Percentiles rank a stretch among this genome's conserved stretches.
Evolutionary conservation across 1,140 invertebrate genomes (phyloP).

Genomic region (Glomeris maerens): DNA sequence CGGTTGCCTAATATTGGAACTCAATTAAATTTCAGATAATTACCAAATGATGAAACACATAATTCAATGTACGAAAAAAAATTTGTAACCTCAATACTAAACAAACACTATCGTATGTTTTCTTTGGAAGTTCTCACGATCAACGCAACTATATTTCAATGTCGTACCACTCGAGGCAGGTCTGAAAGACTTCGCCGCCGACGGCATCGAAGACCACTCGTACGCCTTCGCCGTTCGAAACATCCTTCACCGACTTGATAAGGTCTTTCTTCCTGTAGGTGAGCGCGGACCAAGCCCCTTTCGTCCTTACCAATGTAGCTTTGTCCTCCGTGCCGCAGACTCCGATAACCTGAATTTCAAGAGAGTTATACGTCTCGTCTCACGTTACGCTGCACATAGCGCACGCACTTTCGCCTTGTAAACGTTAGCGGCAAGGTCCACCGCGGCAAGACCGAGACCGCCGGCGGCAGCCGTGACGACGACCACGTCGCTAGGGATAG

Average conservation of each 20-base stretch:
- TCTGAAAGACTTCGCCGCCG: slow-evolving; percentile 41
- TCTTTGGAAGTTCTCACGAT: no score
- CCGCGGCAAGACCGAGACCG: slow-evolving; percentile 41
- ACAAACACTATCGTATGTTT: no score
- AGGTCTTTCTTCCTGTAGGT: slow-evolving; percentile 40
- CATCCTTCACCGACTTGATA: slow-evolving; percentile 35
- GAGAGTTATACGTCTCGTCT: no score
- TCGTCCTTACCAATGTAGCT: slow-evolving; percentile 36
- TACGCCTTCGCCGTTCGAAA: slow-evolving; percentile 40
- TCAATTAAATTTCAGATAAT: no score
- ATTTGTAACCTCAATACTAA: no score
- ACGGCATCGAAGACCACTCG: slow-evolving; percentile 42
- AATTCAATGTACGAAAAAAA: no score
- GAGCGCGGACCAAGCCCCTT: slow-evolving; percentile 44
- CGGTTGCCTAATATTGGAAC: background rate
- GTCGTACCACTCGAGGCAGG: slow-evolving; percentile 37
- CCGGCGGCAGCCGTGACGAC: slow-evolving; percentile 45
- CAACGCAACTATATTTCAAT: background rate
- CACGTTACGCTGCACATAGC: no score
- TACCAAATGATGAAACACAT: no score
- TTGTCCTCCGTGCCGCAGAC: slow-evolving; percentile 42
- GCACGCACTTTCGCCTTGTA: slow-evolving; percentile 44
- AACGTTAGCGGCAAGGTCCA: slow-evolving; percentile 45
- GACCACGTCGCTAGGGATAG: slow-evolving; percentile 32
- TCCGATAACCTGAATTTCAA: slow-evolving; percentile 39